phyloP scores from a whole-genome alignment of 1,140 invertebrate genomes.

The Melanaphis sacchari region DNA sequence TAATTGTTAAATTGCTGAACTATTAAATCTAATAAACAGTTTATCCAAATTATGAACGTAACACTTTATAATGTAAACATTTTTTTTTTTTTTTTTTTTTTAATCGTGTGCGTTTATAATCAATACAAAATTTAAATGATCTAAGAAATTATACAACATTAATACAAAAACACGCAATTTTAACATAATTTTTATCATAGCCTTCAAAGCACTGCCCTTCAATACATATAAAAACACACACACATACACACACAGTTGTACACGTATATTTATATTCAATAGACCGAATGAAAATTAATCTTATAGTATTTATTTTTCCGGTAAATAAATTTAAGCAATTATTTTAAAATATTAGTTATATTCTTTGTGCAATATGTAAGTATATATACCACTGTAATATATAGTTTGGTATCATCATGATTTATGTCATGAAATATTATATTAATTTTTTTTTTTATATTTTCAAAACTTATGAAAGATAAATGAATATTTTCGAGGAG shows the following conservation, averaged over 20 bases:
- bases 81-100: too few species aligned
- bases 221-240: neutral
- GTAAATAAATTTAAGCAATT: conserved; percentile 10
- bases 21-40: neutral
- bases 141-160: neutral
- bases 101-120: neutral
- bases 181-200: neutral
- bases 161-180: neutral
- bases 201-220: conserved; percentile 23
- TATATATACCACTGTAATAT: neutral
- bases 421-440: neutral
- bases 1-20: neutral
- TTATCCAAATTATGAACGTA: neutral
- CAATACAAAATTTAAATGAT: neutral
- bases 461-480: neutral
- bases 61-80: neutral
- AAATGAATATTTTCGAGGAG: neutral
- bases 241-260: neutral
- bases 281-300: neutral
- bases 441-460: neutral
- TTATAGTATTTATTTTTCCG: neutral
- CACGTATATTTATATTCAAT: neutral
- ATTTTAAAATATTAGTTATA: neutral
- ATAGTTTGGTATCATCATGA: neutral
- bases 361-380: neutral